Conservation (phyloP, 2,888 invertebrate species). For the Pterostichus madidus region DNA sequence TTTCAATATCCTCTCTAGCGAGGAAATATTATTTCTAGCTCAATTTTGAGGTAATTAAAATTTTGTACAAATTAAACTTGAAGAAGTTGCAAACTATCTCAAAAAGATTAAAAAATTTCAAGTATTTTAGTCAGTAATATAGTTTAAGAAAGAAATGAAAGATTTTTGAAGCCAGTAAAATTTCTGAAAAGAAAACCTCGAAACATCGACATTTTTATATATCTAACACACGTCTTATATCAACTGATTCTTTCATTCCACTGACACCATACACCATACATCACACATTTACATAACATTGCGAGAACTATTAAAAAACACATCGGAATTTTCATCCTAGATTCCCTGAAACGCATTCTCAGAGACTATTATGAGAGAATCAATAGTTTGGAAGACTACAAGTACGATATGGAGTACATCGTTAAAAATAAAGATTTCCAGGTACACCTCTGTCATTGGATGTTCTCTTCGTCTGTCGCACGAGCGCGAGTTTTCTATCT, state of each 20-base stretch:
- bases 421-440: slow-evolving; percentile 99
- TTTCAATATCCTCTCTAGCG: neutral
- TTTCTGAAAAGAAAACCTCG: neutral
- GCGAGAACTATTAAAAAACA: slow-evolving; percentile 20
- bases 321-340: slow-evolving; percentile 76
- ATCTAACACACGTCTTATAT: neutral
- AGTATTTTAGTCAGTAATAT: slow-evolving; percentile 8
- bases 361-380: slow-evolving; percentile 95
- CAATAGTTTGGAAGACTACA: slow-evolving; percentile 92
- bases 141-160: slow-evolving; percentile 1
- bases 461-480: slow-evolving; percentile 58
- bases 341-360: slow-evolving; percentile 86
- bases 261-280: too few species aligned
- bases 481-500: slow-evolving; percentile 59
- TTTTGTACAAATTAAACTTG: neutral
- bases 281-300: neutral
- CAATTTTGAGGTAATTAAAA: neutral
- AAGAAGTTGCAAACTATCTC: neutral
- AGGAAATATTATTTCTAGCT: slow-evolving; percentile 3
- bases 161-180: slow-evolving; percentile 27
- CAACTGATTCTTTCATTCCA: too few species aligned
- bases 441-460: slow-evolving; percentile 82
- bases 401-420: slow-evolving; percentile 99
- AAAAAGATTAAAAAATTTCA: neutral
- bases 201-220: slow-evolving; percentile 4